phyloP scores from a whole-genome alignment of 2,888 invertebrate species.

The Chironomus riparius region DNA sequence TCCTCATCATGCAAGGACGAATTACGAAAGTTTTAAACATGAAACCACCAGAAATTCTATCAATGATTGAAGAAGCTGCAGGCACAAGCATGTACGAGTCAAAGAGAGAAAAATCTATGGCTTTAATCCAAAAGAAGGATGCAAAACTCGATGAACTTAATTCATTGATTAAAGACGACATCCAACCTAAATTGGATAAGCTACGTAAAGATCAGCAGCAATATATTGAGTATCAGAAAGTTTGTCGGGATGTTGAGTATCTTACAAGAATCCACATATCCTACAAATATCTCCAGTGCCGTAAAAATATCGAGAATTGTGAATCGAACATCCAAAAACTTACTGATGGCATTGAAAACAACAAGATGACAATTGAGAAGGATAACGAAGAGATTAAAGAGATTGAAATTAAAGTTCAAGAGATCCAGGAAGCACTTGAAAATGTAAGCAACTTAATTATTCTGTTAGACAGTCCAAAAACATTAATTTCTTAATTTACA shows the following conservation, averaged over 20 bases:
- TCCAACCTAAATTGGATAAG: conserved; percentile 80
- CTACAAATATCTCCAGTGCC: conserved; percentile 42
- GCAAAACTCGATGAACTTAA: conserved; percentile 79
- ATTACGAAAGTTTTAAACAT: conserved; percentile 98
- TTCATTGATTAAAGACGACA: conserved; percentile 68
- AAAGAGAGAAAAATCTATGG: conserved; percentile 78
- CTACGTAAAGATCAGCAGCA: conserved; percentile 74
- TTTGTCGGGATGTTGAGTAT: conserved; percentile 75
- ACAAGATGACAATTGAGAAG: conserved; percentile 46
- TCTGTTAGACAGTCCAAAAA: background rate
- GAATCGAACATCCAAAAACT: conserved; percentile 48
- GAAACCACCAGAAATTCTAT: conserved; percentile 93
- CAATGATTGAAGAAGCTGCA: conserved; percentile 98
- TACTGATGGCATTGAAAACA: conserved; percentile 48
- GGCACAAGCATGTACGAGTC: conserved; percentile 95
- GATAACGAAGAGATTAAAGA: conserved; percentile 47
- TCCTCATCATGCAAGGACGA: conserved; percentile 98
- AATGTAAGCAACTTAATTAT: conserved; percentile 44
- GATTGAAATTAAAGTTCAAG: conserved; percentile 50
- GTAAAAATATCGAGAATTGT: conserved; percentile 45
- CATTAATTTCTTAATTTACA: background rate
- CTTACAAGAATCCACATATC: conserved; percentile 54
- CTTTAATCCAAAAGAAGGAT: conserved; percentile 87
- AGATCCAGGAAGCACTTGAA: conserved; percentile 57
- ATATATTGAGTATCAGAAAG: conserved; percentile 80